Evolutionary conservation across 2,888 invertebrate genomes (phyloP), one percentile per base, ranked within the genome.

Genomic region (Ophonus ardosiacus): DNA sequence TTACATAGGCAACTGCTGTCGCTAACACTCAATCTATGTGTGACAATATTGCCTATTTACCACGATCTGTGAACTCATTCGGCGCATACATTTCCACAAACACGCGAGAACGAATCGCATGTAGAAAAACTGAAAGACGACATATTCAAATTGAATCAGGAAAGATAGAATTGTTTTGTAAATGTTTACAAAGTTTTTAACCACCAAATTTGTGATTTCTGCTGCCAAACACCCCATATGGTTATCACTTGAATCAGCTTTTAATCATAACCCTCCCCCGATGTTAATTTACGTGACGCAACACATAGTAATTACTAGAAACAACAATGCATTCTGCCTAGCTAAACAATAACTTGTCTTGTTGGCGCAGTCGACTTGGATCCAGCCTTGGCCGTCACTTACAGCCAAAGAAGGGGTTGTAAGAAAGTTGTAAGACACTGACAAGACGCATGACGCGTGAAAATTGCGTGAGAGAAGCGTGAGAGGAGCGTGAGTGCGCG

Each of bases 11-110:
- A 51, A 78, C 78, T 78, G 78, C 78, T 51, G 81, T 51, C 38
- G 65, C 81, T 81, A 81, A 81, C 68, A 68, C 51, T 81, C 81
- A 68, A 81, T 81, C 81, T 81, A 81, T 43, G 81, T 40, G 43
- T 81, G 81, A 65, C 81, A 81, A 81, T 81, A 81, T 81, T 81
- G 68, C 51, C 63, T 68, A 40, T 81, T 65, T 68, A 81, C 13
- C 24, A 78, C 81, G 43, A 24, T 59, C 80, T 31, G 80, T 80
- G 59, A 80, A 59, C 63, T 63, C 17, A 24, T 15, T 61, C 63
- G 18, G 40, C 65, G 40, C 38, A 43, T 43, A 56, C 13, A 68
- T 68, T 68, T 68, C 43, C 43, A 51, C 43, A 51, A 51, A 51
- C 43, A 51, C 43, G 7, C 43, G 43, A 40, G 7, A 5, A 40